Conservation (phyloP, 1,140 invertebrate genomes). For the Drosophila subobscura region DNA sequence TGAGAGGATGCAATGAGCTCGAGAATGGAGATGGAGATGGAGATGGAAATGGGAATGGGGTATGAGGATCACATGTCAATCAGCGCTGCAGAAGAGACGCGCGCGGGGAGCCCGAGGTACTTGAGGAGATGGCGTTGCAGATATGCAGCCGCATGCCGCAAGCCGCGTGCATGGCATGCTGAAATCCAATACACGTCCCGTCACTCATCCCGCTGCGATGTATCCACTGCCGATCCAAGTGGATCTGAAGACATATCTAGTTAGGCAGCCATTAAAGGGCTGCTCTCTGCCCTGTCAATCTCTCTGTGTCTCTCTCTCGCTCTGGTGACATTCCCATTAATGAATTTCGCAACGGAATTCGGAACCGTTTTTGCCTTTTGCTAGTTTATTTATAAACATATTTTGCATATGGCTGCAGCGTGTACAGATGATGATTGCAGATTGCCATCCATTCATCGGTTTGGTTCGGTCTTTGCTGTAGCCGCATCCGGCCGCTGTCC, state of each 20-base stretch:
- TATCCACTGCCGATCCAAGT: constrained; percentile 20
- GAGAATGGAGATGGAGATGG: not conserved
- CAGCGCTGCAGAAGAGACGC: constrained; percentile 41
- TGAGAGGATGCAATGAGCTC: constrained; percentile 21
- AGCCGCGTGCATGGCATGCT: constrained; percentile 73
- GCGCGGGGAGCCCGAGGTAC: constrained; percentile 26
- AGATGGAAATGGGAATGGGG: not conserved
- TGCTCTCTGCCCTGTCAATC: constrained; percentile 32
- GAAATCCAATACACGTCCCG: constrained; percentile 77
- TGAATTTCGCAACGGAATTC: constrained; percentile 73
- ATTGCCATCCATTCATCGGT: constrained; percentile 24
- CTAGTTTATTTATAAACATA: constrained; percentile 69
- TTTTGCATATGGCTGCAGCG: constrained; percentile 44
- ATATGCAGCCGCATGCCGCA: constrained; percentile 73
- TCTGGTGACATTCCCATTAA: constrained; percentile 75
- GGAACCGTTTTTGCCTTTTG: constrained; percentile 50
- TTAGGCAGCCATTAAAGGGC: constrained; percentile 46
- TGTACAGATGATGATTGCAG: constrained; percentile 29
- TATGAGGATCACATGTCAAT: constrained; percentile 77
- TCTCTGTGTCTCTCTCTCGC: not conserved
- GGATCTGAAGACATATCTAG: constrained; percentile 41
- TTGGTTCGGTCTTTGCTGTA: constrained; percentile 10
- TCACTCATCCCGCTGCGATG: constrained; percentile 44
- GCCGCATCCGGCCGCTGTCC: constrained; percentile 49
- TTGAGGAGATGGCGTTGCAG: constrained; percentile 71